These are phyloP conservation scores for Cairina moschata DNA, from an alignment of 2,113 vertebrate genomes.

Conservation along the genomic window DNA sequence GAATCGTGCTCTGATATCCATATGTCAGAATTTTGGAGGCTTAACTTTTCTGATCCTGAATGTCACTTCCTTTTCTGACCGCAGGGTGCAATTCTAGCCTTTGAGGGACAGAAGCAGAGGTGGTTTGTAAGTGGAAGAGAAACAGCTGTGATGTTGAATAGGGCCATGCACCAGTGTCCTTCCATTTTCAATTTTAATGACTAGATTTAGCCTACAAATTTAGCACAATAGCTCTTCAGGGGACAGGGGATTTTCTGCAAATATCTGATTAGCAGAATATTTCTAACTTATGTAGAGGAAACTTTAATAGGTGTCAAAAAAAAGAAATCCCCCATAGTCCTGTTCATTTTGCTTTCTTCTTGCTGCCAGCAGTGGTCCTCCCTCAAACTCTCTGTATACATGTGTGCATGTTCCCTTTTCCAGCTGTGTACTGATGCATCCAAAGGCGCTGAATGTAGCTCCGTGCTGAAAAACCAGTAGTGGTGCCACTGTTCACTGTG, in stretches of 20 bases:
- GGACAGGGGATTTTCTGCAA: neutral
- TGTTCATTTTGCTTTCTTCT: neutral
- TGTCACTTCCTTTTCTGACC: slow-evolving; percentile 29
- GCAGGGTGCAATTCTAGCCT: neutral
- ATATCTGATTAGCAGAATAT: neutral
- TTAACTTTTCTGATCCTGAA: slow-evolving; percentile 18
- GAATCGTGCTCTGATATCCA: slow-evolving; percentile 25
- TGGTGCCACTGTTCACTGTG: neutral
- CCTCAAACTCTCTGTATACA: neutral
- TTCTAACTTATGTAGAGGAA: neutral
- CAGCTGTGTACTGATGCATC: neutral
- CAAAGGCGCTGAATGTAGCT: neutral
- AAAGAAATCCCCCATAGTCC: neutral
- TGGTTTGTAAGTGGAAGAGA: neutral
- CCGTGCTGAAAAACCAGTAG: neutral
- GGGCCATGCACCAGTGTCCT: neutral
- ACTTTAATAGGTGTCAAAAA: neutral
- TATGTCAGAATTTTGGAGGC: slow-evolving; percentile 31
- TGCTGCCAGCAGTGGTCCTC: neutral
- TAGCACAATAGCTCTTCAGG: neutral
- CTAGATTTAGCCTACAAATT: neutral
- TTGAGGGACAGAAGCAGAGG: neutral
- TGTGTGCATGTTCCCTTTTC: neutral
- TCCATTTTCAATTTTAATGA: neutral
- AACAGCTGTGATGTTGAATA: neutral